Percentiles rank a stretch among this genome's conserved stretches.
These are phyloP conservation scores for Vulpes lagopus DNA, from an alignment of 2,113 vertebrate genomes.

Conservation along the genomic window DNA sequence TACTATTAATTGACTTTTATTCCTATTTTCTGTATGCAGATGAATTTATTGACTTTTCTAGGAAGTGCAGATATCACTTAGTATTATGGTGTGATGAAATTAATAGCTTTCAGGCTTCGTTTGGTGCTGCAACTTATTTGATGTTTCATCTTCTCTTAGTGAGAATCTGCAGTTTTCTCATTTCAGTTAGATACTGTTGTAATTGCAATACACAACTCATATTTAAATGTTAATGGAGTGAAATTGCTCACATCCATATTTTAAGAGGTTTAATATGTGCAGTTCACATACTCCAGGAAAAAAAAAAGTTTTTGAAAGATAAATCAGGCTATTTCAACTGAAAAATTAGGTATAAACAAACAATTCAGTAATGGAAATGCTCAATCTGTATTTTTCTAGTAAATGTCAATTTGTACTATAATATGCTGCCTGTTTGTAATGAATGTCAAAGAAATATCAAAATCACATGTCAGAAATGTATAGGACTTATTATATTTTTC, in stretches of 20 bases:
- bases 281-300: neutral
- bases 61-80: neutral
- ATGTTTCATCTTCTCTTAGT: conserved; percentile 66
- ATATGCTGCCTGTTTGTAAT: neutral
- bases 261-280: conserved; percentile 74
- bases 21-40: neutral
- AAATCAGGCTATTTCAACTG: neutral
- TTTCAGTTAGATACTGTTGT: conserved; percentile 69
- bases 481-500: neutral
- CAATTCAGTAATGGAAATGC: neutral
- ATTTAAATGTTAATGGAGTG: conserved; percentile 84
- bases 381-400: neutral
- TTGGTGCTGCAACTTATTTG: conserved; percentile 70
- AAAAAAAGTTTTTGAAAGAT: neutral
- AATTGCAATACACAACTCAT: conserved; percentile 64
- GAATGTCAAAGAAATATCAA: neutral
- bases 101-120: conserved; percentile 74
- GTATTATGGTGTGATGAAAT: conserved; percentile 48
- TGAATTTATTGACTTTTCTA: conserved; percentile 23
- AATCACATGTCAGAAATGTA: neutral
- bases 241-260: conserved; percentile 82
- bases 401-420: neutral
- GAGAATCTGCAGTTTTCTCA: conserved; percentile 43
- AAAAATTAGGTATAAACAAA: conserved; percentile 42
- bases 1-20: neutral